phyloP scores from a whole-genome alignment of 2,888 invertebrate species.

The Hemithea aestivaria region DNA sequence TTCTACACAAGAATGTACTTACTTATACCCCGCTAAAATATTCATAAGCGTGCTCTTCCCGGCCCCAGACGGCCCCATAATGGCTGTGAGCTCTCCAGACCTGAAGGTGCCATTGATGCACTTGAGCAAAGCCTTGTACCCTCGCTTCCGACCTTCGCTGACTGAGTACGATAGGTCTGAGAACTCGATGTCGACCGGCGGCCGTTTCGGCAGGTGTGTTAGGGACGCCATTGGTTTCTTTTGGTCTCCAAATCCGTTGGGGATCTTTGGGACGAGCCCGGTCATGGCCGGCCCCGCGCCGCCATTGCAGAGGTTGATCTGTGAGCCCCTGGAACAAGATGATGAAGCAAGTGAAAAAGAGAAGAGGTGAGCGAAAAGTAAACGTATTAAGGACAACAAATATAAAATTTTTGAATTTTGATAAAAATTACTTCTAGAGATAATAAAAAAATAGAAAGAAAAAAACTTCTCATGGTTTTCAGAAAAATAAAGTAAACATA shows the following conservation, averaged over 20 bases:
- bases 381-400: no score
- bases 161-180: slow-evolving; percentile 92
- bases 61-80: slow-evolving; percentile 95
- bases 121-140: slow-evolving; percentile 92
- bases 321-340: slow-evolving; percentile 81
- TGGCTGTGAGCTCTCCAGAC: slow-evolving; percentile 95
- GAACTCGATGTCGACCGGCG: slow-evolving; percentile 95
- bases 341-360: not conserved
- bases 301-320: slow-evolving; percentile 86
- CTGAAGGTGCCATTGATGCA: slow-evolving; percentile 92
- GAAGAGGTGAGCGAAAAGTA: no score
- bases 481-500: no score
- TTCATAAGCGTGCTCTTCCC: slow-evolving; percentile 92
- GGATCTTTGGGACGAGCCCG: slow-evolving; percentile 83
- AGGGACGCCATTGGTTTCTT: slow-evolving; percentile 87
- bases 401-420: no score
- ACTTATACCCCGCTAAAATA: slow-evolving; percentile 93
- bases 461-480: no score
- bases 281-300: slow-evolving; percentile 71
- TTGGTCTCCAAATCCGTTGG: slow-evolving; percentile 84
- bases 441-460: no score
- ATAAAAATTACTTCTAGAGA: no score
- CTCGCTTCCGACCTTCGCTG: slow-evolving; percentile 88
- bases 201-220: slow-evolving; percentile 90
- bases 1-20: no score